Base-by-base conservation (phyloP, 2,113 vertebrate species). In the Lasiurus cinereus region DNA sequence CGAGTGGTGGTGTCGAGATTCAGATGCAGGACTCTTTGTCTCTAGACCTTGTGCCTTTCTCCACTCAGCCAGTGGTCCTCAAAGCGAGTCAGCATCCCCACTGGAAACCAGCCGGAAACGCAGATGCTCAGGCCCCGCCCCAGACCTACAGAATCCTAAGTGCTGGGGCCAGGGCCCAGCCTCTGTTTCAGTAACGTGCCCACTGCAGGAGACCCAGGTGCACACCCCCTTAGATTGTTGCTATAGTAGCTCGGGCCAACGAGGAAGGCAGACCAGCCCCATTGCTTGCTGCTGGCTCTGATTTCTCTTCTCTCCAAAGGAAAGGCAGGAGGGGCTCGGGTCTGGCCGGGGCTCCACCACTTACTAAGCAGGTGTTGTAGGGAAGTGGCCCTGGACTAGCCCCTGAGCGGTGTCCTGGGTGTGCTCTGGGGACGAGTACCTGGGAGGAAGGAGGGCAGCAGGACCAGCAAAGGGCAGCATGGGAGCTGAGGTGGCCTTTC, bases 391-490 rank as follows among this genome's bases (percentile, higher is more conserved):
- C 27, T 8, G 33, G 14, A n/a, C 46, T 6, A 67, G 66, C 15
- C 27, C 62, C 74, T 0, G 31, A 13, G 11, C 13, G 29, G 5
- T 22, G 52, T 36, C 1, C 3, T 16, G 52, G 27, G n/a, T 0
- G 0, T 2, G 22, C 70, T 43, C 43, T 29, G 0, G 0, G 33
- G 43, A 1, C 0, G 0, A n/a, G 22, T 29, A 10, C 18, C 15
- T 9, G 48, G 2, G 31, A 33, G 39, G 77, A 83, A 43, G 62
- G 31, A 27, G 24, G 62, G 12, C 0, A 10, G 39, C 27, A 36
- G 43, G 78, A 16, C 3, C 12, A n/a, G 46, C 54, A n/a, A 15
- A 4, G 29, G 52, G 52, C 46, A 86, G 73, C 67, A n/a, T 46
- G 36, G 24, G 27, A 24, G 59, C 39, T 12, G 10, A 19, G 36